Evolutionary conservation across 2,888 invertebrate species (phyloP).

Genomic region (Thera obeliscata): DNA sequence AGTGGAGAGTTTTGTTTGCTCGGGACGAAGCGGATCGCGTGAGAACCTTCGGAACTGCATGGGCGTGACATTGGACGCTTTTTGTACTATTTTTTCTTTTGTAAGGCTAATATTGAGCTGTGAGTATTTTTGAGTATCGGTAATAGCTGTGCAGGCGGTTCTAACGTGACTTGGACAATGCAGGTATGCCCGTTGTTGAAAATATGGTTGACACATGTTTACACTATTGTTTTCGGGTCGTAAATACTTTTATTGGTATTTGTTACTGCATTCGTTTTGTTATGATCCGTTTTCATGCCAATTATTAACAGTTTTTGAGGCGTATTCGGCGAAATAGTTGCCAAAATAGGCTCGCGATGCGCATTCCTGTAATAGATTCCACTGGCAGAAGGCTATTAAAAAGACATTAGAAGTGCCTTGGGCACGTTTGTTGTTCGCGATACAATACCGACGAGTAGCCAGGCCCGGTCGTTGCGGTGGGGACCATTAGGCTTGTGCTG

Average conservation of each 20-base stretch:
- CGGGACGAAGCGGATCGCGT: constrained; percentile 69
- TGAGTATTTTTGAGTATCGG: constrained; percentile 67
- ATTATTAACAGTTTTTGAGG: constrained; percentile 50
- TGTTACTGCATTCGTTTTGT: constrained; percentile 39
- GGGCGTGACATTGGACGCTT: constrained; percentile 81
- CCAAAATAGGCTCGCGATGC: constrained; percentile 42
- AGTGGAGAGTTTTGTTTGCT: constrained; percentile 73
- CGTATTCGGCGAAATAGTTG: constrained; percentile 44
- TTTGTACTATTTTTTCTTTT: constrained; percentile 69
- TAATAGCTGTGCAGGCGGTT: constrained; percentile 65
- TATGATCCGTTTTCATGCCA: constrained; percentile 43
- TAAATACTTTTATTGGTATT: constrained; percentile 23
- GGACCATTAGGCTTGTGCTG: constrained; percentile 21
- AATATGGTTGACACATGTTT: constrained; percentile 58
- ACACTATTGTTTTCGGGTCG: constrained; percentile 48
- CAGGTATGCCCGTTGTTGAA: constrained; percentile 50
- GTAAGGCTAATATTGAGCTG: constrained; percentile 69
- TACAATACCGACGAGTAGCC: constrained; percentile 33
- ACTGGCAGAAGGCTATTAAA: constrained; percentile 53
- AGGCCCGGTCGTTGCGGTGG: constrained; percentile 6
- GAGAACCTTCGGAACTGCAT: constrained; percentile 81
- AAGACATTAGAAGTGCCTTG: constrained; percentile 53
- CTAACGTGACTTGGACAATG: constrained; percentile 79
- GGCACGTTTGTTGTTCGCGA: constrained; percentile 42
- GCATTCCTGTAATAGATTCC: constrained; percentile 55